Percentiles rank a stretch among this genome's conserved stretches.
These are phyloP conservation scores for Drosophila aldrichi DNA, from an alignment of 2,888 invertebrate genomes.

Conservation along the genomic window DNA sequence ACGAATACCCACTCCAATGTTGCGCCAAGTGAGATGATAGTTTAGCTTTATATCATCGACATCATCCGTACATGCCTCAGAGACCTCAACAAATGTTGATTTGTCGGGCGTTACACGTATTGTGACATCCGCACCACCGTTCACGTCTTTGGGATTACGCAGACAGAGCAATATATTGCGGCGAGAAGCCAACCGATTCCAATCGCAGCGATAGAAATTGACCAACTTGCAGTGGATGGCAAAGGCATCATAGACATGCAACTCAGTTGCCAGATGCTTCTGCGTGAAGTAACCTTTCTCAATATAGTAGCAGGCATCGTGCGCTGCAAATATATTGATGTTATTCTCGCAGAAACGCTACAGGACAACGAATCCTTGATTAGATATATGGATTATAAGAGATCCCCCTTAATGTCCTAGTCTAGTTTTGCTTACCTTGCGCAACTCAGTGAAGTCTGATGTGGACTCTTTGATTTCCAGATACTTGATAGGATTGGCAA, in stretches of 20 bases:
- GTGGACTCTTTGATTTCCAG: constrained; percentile 72
- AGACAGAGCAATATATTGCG: constrained; percentile 75
- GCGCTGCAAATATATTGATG: constrained; percentile 82
- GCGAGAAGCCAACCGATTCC: constrained; percentile 81
- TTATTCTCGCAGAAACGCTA: constrained; percentile 72
- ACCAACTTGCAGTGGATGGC: constrained; percentile 71
- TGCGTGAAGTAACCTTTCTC: constrained; percentile 81
- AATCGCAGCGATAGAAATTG: constrained; percentile 71
- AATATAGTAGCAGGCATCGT: constrained; percentile 82
- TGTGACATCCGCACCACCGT: constrained; percentile 56
- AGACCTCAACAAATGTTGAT: constrained; percentile 78
- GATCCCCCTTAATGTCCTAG: too few species aligned
- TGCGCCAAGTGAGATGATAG: constrained; percentile 78
- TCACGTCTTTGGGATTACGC: constrained; percentile 56
- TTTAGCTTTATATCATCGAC: constrained; percentile 60
- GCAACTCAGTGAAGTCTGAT: constrained; percentile 67
- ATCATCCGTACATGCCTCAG: constrained; percentile 74
- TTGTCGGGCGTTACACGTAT: constrained; percentile 78
- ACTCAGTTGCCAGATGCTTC: constrained; percentile 79
- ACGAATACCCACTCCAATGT: constrained; percentile 72
- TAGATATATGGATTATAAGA: not conserved
- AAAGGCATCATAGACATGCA: constrained; percentile 80
- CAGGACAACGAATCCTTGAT: not conserved
- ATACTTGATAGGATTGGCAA: constrained; percentile 62
- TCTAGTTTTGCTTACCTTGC: constrained; percentile 55